Evolutionary conservation across 2,113 vertebrate genomes (phyloP), one percentile per base, ranked within the genome.

Genomic region (Spermophilus dauricus): DNA sequence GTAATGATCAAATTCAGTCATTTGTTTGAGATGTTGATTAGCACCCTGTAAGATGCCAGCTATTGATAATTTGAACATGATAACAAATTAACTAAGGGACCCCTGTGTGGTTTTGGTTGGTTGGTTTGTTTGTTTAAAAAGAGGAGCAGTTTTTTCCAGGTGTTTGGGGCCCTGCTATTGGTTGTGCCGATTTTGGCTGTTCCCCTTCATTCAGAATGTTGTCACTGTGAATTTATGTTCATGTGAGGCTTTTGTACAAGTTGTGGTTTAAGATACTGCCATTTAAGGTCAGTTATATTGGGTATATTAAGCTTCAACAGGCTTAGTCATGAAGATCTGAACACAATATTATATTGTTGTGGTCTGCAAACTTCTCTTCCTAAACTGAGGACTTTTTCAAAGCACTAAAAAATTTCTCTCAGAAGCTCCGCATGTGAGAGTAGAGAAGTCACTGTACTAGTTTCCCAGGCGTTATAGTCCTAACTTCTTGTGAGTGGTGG

Each of bases 61-160:
- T 97, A 96, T 86, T 93, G 96, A 96, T 97, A 98, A 98, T 89
- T 63, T 87, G 90, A 65, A 96, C 81, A 34, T 90, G 89, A 39
- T 39, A 86, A 86, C 65, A 96, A 86, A 97, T 89, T 91, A 96
- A 94, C 7, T 82, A 88, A 73, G 94, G 95, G 32, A 5, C 18
- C 18, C 56, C 90, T 81, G 2, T 16, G 13, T 45, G 45, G 45
- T 69, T 89, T 97, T 86, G 72, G 81, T 53, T 53, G 17, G 87
- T 20, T 58, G 20, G 18, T 56, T 53, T 53, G 87, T 20, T 58
- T 58, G 18, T 58, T 45, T 45, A 45, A 45, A 20, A 6, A 58
- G 93, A 87, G 76, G 69, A 42, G 24, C 98, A 98, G 97, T 98
- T 87, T 37, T 96, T 97, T 96, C 97, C 98, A 99, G 98, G 98